Evolutionary conservation across 2,797 vertebrate genomes (phyloP).

Genomic region (Helicolenus hilgendorfi): DNA sequence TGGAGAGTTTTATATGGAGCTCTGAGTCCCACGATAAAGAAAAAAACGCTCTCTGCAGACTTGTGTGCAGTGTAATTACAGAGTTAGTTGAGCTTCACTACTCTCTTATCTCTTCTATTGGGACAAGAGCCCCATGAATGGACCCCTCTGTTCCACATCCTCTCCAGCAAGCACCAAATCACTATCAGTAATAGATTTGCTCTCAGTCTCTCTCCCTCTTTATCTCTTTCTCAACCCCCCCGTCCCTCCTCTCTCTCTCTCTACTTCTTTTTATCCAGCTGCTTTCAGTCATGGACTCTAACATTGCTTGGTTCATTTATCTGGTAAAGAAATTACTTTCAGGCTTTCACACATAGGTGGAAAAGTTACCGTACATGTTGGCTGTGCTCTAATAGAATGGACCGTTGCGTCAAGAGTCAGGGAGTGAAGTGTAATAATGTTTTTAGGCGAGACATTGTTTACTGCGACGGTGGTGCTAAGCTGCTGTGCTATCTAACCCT

Average conservation of each 20-base stretch:
- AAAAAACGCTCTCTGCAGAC: slow-evolving; percentile 14
- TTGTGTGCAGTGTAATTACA: slow-evolving; percentile 80
- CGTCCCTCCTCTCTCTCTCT: not conserved
- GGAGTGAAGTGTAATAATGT: not conserved
- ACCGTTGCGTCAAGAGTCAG: not conserved
- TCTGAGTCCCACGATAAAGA: not conserved
- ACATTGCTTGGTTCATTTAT: slow-evolving; percentile 16
- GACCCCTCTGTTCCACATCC: slow-evolving; percentile 71
- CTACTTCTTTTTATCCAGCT: not conserved
- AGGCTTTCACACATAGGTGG: slow-evolving; percentile 2
- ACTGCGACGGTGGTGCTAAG: not conserved
- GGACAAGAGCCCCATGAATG: slow-evolving; percentile 81
- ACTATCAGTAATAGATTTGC: slow-evolving; percentile 78
- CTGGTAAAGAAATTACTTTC: slow-evolving; percentile 4
- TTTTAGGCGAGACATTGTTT: slow-evolving; percentile 2
- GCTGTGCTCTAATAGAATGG: not conserved
- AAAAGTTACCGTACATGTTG: not conserved
- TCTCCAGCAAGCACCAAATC: slow-evolving; percentile 70
- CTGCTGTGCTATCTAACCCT: not conserved
- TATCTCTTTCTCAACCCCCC: not conserved
- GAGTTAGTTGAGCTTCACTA: slow-evolving; percentile 74
- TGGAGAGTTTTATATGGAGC: slow-evolving; percentile 24
- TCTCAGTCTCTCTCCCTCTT: slow-evolving; percentile 42
- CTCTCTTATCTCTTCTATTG: slow-evolving; percentile 80
- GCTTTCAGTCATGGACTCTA: slow-evolving; percentile 8